A percentile compares a stretch with the other conserved stretches of the same genome.
These are phyloP conservation scores for Porites cylindrica DNA, from an alignment of 92 coral and sea anemone species.

Conservation along the genomic window DNA sequence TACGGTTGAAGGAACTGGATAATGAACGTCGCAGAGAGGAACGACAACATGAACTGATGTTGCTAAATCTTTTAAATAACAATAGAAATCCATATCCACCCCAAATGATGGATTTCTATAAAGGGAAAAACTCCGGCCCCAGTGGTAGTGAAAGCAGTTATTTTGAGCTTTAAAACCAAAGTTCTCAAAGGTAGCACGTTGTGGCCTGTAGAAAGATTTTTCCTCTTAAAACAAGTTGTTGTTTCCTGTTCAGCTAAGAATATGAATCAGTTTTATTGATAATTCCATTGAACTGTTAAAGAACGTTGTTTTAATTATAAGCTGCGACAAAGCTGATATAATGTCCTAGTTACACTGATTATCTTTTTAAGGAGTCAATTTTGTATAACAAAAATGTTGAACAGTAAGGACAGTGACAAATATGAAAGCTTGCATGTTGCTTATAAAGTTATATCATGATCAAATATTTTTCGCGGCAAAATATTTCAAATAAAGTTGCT, in stretches of 20 bases:
- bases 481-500: conserved; percentile 16
- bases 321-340: neutral
- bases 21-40: conserved; percentile 58
- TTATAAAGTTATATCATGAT: neutral
- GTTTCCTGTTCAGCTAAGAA: conserved; percentile 11
- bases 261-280: neutral
- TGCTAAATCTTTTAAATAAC: conserved; percentile 51
- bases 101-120: conserved; percentile 35
- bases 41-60: conserved; percentile 60
- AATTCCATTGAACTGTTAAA: neutral
- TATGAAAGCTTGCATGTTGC: conserved; percentile 11
- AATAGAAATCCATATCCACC: conserved; percentile 51
- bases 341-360: conserved; percentile 3
- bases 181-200: conserved; percentile 7
- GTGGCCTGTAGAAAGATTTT: neutral
- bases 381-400: conserved; percentile 10
- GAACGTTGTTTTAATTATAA: neutral
- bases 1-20: conserved; percentile 52
- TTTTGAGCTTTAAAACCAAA: conserved; percentile 1
- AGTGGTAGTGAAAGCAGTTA: conserved; percentile 40
- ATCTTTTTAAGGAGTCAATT: conserved; percentile 2
- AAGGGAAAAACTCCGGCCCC: conserved; percentile 25
- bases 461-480: neutral
- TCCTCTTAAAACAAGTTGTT: conserved; percentile 18
- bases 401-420: neutral